Evolutionary conservation across 2,113 vertebrate species (phyloP), one percentile per base, ranked within the genome.

Genomic region (Rhegmatorhina hoffmannsi): DNA sequence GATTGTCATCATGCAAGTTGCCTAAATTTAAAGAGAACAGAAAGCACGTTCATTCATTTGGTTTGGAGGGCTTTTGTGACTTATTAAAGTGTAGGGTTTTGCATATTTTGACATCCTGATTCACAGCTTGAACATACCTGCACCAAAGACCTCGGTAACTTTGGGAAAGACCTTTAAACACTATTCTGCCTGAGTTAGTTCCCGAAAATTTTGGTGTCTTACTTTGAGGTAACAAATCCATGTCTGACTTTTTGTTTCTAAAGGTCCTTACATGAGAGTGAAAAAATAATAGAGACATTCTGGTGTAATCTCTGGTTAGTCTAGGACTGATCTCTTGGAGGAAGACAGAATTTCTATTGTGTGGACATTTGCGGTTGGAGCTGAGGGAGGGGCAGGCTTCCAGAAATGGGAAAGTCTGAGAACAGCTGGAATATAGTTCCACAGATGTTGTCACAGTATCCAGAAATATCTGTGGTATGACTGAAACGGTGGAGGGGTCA

Each of bases 391-490:
- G 18, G 31, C 17, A 76, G 70, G 36, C 28, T 92, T 92, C 88
- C 90, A 95, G 82, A 81, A 93, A 79, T 13, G 15, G 17, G 10
- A 16, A 90, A 56, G 40, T 82, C 90, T 87, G 56, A 72, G 19
- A 83, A 90, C 78, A 93, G 78, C 78, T 90, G 85, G n/a, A 90
- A 68, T 62, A 93, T 31, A 36, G 36, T 60, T 91, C 58, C 36
- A 72, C n/a, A 87, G 80, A 92, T 77, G 26, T 38, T 86, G n/a
- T 7, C 3, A 89, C 26, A 73, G 21, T 40, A 73, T 79, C 24
- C 82, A 91, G 70, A 87, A 93, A 91, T 73, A 72, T 49, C 52
- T 83, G 49, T 40, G 58, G 66, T 38, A 66, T 85, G 75, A 53
- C 40, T 46, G 49, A 84, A 72, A 49, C 0, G 0, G 13, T 75